phyloP scores from a whole-genome alignment of 2,797 vertebrate genomes.

The Emydoidea blandingii region DNA sequence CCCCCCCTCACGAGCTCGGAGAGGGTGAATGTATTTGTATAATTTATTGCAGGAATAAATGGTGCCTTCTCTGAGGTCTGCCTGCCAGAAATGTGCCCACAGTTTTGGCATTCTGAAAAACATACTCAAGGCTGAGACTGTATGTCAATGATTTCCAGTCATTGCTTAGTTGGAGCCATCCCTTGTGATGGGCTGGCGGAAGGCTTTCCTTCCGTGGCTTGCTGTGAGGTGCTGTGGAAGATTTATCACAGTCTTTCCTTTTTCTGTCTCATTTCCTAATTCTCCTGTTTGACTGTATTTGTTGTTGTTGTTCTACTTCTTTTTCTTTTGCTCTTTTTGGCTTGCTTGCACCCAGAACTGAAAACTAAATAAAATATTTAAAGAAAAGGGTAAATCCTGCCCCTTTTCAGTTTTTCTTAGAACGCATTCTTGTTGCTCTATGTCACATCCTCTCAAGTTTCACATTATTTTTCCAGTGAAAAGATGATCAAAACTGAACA shows the following conservation, averaged over 20 bases:
- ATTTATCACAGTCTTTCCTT: neutral
- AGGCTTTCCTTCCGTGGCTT: neutral
- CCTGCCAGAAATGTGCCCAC: neutral
- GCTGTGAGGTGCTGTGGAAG: neutral
- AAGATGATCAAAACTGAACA: neutral
- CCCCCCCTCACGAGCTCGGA: neutral
- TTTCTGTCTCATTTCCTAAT: neutral
- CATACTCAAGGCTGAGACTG: neutral
- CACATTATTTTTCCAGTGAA: neutral
- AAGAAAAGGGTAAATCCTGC: neutral
- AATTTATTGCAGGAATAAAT: neutral
- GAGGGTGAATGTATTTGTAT: neutral
- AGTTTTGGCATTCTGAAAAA: neutral
- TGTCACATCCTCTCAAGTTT: neutral
- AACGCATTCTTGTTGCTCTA: neutral
- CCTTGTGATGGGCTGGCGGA: neutral
- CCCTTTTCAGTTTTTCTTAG: neutral
- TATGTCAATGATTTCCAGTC: neutral
- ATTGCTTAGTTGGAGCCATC: neutral
- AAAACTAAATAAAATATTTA: neutral
- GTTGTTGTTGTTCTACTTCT: neutral
- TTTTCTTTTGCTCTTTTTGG: neutral
- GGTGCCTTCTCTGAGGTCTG: neutral
- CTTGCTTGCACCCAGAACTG: neutral
- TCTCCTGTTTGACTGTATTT: neutral